Conservation (phyloP, 1,140 invertebrate species). For the Octopus bimaculoides region DNA sequence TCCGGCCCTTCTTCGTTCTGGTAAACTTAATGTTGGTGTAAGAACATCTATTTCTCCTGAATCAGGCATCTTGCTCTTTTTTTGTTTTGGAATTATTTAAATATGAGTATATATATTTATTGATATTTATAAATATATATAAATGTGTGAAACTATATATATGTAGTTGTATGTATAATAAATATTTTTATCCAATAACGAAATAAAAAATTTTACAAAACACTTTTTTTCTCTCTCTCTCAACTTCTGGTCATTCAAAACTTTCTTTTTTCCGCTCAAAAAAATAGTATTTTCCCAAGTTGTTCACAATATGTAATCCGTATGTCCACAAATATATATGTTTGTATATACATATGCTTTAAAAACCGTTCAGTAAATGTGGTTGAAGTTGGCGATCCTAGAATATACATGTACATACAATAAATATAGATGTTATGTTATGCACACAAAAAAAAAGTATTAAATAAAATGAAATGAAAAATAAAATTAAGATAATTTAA, state of each 20-base stretch:
- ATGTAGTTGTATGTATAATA: not conserved
- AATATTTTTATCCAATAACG: not conserved
- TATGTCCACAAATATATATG: no score
- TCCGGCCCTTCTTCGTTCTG: constrained; percentile 32
- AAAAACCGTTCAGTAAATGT: no score
- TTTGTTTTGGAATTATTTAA: not conserved
- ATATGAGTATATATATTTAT: not conserved
- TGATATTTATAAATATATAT: not conserved
- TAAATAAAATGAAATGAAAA: no score
- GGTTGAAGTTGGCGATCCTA: no score
- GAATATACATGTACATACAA: no score
- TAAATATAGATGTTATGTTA: no score
- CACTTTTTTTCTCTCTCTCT: not conserved
- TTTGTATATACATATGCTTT: no score
- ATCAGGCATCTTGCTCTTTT: not conserved
- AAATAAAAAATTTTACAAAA: not conserved
- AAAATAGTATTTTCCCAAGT: no score
- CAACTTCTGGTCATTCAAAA: not conserved
- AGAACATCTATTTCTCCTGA: constrained; percentile 14
- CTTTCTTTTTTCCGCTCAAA: not conserved
- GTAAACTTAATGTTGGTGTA: constrained; percentile 25
- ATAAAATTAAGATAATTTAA: no score
- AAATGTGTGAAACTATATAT: not conserved
- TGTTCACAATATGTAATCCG: no score
- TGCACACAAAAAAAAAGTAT: no score